phyloP scores from a whole-genome alignment of 1,140 invertebrate species.

The Drosophila biarmipes region DNA sequence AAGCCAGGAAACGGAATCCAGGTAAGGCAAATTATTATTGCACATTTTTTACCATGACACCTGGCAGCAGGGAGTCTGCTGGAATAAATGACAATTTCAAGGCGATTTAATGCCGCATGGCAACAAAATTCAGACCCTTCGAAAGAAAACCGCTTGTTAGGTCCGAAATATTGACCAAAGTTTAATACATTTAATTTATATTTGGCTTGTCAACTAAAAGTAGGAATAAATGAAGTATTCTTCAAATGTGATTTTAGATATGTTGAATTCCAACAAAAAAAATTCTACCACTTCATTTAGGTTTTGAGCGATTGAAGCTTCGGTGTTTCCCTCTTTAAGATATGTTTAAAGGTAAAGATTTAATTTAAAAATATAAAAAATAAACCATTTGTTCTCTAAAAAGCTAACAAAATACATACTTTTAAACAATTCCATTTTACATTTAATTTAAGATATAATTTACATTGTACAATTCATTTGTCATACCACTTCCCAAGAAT shows the following conservation, averaged over 20 bases:
- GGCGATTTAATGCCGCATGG: constrained; percentile 63
- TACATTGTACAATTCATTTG: constrained; percentile 25
- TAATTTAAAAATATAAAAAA: background rate
- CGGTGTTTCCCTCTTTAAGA: background rate
- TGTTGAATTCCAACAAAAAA: background rate
- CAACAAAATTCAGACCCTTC: constrained; percentile 9
- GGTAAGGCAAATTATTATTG: constrained; percentile 69
- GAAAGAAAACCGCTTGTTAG: too few relatives aligned
- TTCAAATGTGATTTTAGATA: constrained; percentile 22
- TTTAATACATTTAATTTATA: too few relatives aligned
- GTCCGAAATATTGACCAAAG: too few relatives aligned
- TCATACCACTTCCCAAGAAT: background rate
- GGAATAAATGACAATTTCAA: constrained; percentile 73
- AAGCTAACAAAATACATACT: background rate
- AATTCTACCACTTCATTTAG: background rate
- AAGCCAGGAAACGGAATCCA: constrained; percentile 58
- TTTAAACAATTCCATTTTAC: background rate
- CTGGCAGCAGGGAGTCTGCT: constrained; percentile 14
- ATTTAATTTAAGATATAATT: background rate
- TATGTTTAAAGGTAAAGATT: background rate
- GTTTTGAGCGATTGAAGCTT: background rate
- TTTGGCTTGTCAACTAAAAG: too few relatives aligned
- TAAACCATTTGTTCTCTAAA: background rate
- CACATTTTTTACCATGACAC: constrained; percentile 39
- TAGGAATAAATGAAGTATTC: too few relatives aligned